Conservation (phyloP, 1,140 invertebrate genomes). For the Chrysoperla carnea region DNA sequence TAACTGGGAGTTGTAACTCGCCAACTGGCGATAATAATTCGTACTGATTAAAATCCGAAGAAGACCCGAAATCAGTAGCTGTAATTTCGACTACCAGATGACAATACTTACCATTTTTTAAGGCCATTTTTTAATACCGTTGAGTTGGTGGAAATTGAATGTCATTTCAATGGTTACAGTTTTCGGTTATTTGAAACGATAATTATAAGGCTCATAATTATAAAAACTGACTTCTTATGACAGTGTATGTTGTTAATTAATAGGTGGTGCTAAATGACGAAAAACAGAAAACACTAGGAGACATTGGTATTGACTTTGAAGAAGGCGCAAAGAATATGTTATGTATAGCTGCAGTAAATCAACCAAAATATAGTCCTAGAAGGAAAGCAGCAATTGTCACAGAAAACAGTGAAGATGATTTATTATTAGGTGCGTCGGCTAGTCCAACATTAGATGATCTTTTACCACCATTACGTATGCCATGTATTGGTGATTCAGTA, state of each 20-base stretch:
- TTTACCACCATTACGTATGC: constrained; percentile 1
- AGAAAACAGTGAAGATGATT: constrained; percentile 25
- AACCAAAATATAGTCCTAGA: constrained; percentile 11
- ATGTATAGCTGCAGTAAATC: constrained; percentile 13
- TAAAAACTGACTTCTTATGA: no score
- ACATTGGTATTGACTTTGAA: constrained; percentile 23
- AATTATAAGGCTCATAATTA: no score
- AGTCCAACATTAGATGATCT: constrained; percentile 27
- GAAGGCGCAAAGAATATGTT: constrained; percentile 16
- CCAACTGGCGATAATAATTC: no score
- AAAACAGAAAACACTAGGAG: constrained; percentile 22
- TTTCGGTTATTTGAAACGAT: no score
- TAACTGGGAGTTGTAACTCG: no score
- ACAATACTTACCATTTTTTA: no score
- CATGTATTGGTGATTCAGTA: background rate
- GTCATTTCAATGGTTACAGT: no score
- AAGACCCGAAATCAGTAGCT: no score
- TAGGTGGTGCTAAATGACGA: constrained; percentile 22
- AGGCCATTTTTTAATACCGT: no score
- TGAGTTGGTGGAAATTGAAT: no score
- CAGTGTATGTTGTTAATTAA: background rate
- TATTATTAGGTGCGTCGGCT: constrained; percentile 31
- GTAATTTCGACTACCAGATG: no score
- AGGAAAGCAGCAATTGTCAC: constrained; percentile 10
- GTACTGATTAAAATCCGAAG: no score